These are phyloP conservation scores for Pseudopodoces humilis DNA, from an alignment of 2,113 vertebrate species.

Conservation along the genomic window DNA sequence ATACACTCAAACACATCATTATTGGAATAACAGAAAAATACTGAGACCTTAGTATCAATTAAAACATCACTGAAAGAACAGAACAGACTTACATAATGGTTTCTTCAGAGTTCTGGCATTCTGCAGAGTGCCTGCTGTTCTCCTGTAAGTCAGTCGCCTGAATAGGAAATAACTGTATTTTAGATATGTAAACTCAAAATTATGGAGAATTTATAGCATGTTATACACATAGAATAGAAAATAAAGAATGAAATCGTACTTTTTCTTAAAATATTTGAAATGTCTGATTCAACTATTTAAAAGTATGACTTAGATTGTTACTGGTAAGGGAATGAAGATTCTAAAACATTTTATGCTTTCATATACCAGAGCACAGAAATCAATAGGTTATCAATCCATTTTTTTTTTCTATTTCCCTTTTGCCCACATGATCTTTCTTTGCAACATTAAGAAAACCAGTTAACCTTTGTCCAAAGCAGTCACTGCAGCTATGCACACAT, in stretches of 20 bases:
- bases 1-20: neutral
- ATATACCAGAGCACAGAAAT: neutral
- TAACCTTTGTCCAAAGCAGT: neutral
- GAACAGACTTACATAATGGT: conserved; percentile 80
- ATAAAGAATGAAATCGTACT: neutral
- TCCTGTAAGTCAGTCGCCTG: conserved; percentile 87
- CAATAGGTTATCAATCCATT: neutral
- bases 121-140: conserved; percentile 79
- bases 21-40: neutral
- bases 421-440: neutral
- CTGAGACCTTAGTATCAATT: neutral
- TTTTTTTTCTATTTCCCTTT: neutral
- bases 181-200: neutral
- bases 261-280: neutral
- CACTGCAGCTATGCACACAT: neutral
- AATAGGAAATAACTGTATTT: neutral
- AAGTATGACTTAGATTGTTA: neutral
- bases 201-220: neutral
- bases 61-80: neutral
- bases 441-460: neutral
- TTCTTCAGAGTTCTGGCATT: conserved; percentile 75
- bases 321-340: neutral
- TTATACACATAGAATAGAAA: neutral
- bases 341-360: neutral
- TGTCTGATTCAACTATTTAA: neutral